Evolutionary conservation across 30 jellyfish, hydroid and myxozoan species (phyloP), one percentile per base, ranked within the genome.

Genomic region (Aurelia aurita complex sp. Pacific): DNA sequence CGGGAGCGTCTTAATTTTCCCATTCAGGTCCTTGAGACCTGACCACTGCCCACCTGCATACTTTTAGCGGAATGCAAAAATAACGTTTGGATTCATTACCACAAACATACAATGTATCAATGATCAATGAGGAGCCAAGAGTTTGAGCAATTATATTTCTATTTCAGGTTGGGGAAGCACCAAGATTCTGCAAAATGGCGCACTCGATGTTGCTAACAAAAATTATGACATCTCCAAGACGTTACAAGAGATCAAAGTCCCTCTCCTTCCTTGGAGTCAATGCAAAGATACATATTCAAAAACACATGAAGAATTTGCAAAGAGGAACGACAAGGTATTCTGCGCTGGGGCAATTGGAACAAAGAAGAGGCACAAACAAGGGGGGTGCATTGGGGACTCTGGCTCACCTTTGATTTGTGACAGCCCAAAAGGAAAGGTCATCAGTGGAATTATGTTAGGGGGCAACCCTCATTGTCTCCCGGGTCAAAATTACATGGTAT

Each of bases 341-440:
- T 84, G 93, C 51, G 93, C 87, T 15, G 93, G 93, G n/a, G 63
- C 61, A 33, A 36, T 46, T 23, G 68, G 76, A 5, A 61, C 34
- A 7, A 46, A 46, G 57, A 46, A 46, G 57, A 46, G 57, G 57
- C 60, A 50, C 16, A 52, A 75, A 15, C 63, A 52, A 17, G 82
- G 87, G 23, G 93, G 93, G 59, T 84, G 93, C 61, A 73, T 84
- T 42, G 93, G 93, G 10, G 93, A 84, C 76, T 84, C 93, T 8
- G 93, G 93, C 1, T 84, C 93, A 15, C 87, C 93, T 19, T 76
- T 84, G 43, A 16, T 74, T 29, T 84, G 93, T 81, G 64, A 61
- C 80, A 74, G 70, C 16, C 51, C 46, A 10, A 15, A 50, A 42
- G 93, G 82, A 10, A 17, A 29, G 5, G 76, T 73, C 15, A 36